These are phyloP conservation scores for Aphrophora alni DNA, from an alignment of 2,888 invertebrate genomes.

Conservation along the genomic window DNA sequence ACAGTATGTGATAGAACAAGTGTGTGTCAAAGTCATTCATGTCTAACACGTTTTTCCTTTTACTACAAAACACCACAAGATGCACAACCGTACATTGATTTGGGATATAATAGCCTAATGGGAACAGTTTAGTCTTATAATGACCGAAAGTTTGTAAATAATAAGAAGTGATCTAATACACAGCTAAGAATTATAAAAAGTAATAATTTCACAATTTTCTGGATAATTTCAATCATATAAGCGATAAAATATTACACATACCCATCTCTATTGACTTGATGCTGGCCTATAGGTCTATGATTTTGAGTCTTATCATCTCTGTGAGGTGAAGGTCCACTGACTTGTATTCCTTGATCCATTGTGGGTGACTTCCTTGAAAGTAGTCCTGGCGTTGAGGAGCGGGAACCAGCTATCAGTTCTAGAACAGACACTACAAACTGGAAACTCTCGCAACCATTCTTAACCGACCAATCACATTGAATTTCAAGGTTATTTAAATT, in stretches of 20 bases:
- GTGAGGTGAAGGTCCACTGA: slow-evolving; percentile 52
- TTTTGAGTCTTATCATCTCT: slow-evolving; percentile 55
- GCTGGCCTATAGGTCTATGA: slow-evolving; percentile 41
- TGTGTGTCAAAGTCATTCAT: too few relatives aligned
- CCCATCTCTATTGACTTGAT: slow-evolving; percentile 42
- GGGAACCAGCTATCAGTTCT: slow-evolving; percentile 77
- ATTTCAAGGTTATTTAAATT: not conserved
- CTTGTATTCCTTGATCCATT: slow-evolving; percentile 84
- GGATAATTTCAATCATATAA: too few relatives aligned
- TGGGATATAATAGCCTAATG: too few relatives aligned
- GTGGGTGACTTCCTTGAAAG: slow-evolving; percentile 82
- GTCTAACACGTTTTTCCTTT: too few relatives aligned
- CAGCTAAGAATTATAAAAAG: too few relatives aligned
- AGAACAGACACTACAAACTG: slow-evolving; percentile 62
- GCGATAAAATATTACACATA: slow-evolving; percentile 13
- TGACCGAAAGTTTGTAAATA: too few relatives aligned
- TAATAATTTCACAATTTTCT: too few relatives aligned
- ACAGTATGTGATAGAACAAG: too few relatives aligned
- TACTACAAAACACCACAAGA: too few relatives aligned
- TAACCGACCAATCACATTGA: slow-evolving; percentile 19
- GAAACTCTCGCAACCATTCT: slow-evolving; percentile 31
- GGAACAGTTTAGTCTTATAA: too few relatives aligned
- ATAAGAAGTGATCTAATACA: too few relatives aligned
- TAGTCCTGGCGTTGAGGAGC: slow-evolving; percentile 79
- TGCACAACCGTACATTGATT: too few relatives aligned